Evolutionary conservation across 2,797 vertebrate species (phyloP).

Genomic region (Gobio occitaniae): DNA sequence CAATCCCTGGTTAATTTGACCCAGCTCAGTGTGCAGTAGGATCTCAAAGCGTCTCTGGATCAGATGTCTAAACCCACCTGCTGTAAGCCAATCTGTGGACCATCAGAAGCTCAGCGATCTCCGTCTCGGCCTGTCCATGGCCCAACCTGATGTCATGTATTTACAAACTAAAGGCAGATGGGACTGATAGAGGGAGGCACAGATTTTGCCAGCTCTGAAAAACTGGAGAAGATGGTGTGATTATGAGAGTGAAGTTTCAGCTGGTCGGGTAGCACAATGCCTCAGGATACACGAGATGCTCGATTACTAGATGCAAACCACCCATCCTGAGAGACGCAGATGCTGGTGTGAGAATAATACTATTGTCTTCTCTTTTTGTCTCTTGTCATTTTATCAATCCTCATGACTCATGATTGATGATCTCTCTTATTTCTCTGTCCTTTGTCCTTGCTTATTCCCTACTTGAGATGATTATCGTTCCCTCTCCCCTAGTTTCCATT

Average conservation of each 20-base stretch:
- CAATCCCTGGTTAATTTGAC: constrained; percentile 3
- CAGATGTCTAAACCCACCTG: constrained; percentile 43
- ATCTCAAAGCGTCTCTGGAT: constrained; percentile 22
- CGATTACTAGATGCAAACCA: constrained; percentile 58
- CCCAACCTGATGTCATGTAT: constrained; percentile 57
- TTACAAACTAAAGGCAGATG: constrained; percentile 43
- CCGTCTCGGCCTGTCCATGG: constrained; percentile 35
- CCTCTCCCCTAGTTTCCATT: constrained; percentile 23
- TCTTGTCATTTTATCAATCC: constrained; percentile 48
- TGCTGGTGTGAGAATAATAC: constrained; percentile 67
- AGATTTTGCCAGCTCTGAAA: constrained; percentile 25
- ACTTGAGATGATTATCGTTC: constrained; percentile 32
- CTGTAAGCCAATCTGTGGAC: constrained; percentile 43
- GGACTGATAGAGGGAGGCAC: constrained; percentile 49
- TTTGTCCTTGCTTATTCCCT: constrained; percentile 9
- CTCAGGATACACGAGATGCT: constrained; percentile 59
- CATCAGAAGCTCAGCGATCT: constrained; percentile 20
- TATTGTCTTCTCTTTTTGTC: constrained; percentile 48
- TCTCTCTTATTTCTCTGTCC: not conserved
- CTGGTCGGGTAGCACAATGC: constrained; percentile 46
- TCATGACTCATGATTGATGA: not conserved
- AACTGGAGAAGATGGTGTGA: constrained; percentile 46
- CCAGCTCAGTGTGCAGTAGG: constrained; percentile 7
- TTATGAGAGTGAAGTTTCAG: constrained; percentile 63
- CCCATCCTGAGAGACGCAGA: constrained; percentile 62